phyloP scores from a whole-genome alignment of 2,113 vertebrate genomes.

The Tichodroma muraria region DNA sequence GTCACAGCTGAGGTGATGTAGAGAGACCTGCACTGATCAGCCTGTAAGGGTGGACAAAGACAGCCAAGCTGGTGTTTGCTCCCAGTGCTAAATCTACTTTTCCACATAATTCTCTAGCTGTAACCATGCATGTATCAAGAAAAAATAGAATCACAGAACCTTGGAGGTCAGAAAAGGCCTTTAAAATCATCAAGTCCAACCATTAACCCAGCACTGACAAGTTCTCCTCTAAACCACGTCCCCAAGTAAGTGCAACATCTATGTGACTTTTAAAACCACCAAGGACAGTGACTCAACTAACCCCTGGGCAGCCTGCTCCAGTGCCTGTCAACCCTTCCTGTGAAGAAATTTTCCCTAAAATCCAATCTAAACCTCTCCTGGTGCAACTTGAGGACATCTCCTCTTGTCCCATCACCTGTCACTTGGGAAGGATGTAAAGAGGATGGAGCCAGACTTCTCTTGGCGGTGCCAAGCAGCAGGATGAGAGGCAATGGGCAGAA shows the following conservation, averaged over 20 bases:
- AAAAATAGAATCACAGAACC: not conserved
- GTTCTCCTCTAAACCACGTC: not conserved
- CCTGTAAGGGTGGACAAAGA: not conserved
- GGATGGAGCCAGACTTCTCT: not conserved
- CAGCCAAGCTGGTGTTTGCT: not conserved
- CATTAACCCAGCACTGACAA: not conserved
- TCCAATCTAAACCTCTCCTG: not conserved
- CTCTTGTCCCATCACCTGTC: not conserved
- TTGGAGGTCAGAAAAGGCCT: not conserved
- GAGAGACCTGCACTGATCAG: not conserved
- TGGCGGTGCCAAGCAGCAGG: not conserved
- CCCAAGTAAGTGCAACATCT: not conserved
- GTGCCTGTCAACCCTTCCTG: not conserved
- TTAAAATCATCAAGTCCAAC: not conserved
- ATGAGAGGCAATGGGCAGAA: not conserved
- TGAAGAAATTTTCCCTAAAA: not conserved
- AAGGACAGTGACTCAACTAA: not conserved
- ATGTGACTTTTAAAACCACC: not conserved
- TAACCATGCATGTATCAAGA: not conserved
- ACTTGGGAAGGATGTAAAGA: not conserved
- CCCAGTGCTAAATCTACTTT: not conserved
- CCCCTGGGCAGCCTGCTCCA: not conserved
- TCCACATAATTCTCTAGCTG: not conserved
- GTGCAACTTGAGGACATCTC: not conserved
- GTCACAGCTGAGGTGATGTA: not conserved